Evolutionary conservation across 2,113 vertebrate species (phyloP).

Genomic region (Deroptyus accipitrinus): DNA sequence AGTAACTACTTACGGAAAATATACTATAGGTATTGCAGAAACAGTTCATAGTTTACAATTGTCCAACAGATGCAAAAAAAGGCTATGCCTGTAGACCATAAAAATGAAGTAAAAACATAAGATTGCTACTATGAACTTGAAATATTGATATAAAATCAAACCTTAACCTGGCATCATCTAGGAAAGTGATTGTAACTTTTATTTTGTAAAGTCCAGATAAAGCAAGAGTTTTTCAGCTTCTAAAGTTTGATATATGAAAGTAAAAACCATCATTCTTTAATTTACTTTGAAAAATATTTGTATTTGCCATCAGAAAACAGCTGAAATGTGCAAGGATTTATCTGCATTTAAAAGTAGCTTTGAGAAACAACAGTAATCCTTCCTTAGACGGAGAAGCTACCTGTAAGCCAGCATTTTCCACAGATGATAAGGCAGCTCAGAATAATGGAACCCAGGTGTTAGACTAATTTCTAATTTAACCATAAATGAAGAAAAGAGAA

Average conservation of each 20-base stretch:
- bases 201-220: not conserved
- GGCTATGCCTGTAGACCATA: not conserved
- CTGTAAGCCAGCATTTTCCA: conserved; percentile 51
- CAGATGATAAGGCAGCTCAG: conserved; percentile 45
- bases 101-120: not conserved
- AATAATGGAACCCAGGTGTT: conserved; percentile 69
- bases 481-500: conserved; percentile 72
- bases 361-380: conserved; percentile 9
- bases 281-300: not conserved
- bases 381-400: conserved; percentile 30
- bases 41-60: not conserved
- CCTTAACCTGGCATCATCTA: not conserved
- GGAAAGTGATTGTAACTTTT: not conserved
- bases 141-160: not conserved
- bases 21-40: not conserved
- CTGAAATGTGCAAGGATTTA: not conserved
- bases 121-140: not conserved
- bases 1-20: not conserved
- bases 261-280: not conserved
- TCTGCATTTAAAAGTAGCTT: conserved; percentile 14
- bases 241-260: not conserved
- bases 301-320: not conserved
- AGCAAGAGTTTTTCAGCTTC: not conserved
- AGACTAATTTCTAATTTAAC: conserved; percentile 73
- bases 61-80: not conserved